Base-by-base conservation (phyloP, 2,888 invertebrate species). In the Maniola hyperantus region DNA sequence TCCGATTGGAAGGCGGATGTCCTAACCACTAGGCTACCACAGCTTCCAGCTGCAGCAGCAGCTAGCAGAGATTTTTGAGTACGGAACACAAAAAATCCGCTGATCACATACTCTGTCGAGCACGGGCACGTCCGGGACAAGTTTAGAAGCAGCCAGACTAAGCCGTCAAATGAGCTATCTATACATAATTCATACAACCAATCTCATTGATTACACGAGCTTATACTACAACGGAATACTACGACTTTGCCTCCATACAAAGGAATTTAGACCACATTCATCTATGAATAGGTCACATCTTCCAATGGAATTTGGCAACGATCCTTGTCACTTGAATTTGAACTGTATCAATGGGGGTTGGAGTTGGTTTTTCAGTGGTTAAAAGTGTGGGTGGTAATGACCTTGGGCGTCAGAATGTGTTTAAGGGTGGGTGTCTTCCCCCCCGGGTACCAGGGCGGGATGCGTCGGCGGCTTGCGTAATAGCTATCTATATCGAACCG, bases 391-490 rank as follows among this genome's bases (percentile, higher is more conserved):
- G 77, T 79, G 83, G 79, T 83, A 82, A 75, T 78, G 91, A 91
- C 91, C 91, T 90, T 91, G 89, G 81, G 77, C 78, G 83, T 78
- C 76, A 66, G 73, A 77, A 83, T 86, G 85, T 81, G 83, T 76
- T 73, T 70, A 65, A 73, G 80, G 84, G 83, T 79, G 82, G 67
- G 74, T 75, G 88, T 86, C 86, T 87, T 81, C 76, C 78, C 73
- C 72, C 70, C 71, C 10, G 39, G 39, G 39, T 11, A 39, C 66
- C 67, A 74, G 81, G 81, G 79, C 74, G 79, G 74, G 78, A 80
- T 82, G 87, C 83, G 87, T 83, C 81, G 85, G 76, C 79, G 79
- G 79, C 79, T 87, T 87, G 83, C 86, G 89, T 89, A 89, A 88
- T 85, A 85, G 84, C 85, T 88, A 87, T 88, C 88, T 89, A 87